Conservation (phyloP, 2,113 vertebrate species). For the Phalacrocorax aristotelis region DNA sequence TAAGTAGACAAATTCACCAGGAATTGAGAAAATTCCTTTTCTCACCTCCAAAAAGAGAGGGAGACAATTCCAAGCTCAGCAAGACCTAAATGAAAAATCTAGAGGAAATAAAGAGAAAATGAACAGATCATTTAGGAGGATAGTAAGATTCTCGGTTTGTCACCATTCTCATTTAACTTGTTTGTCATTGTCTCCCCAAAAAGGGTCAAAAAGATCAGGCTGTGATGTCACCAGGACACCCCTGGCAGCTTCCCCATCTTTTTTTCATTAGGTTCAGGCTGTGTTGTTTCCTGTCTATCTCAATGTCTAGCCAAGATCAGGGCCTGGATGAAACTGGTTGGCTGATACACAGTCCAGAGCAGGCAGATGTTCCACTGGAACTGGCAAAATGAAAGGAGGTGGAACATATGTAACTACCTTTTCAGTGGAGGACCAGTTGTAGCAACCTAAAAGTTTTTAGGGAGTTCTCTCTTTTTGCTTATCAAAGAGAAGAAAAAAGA, state of each 20-base stretch:
- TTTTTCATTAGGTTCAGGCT: neutral
- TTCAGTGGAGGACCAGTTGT: neutral
- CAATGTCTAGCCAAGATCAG: neutral
- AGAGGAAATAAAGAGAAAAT: neutral
- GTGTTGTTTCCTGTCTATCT: neutral
- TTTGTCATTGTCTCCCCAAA: neutral
- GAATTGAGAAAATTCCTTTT: neutral
- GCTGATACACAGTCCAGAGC: neutral
- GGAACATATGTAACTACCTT: neutral
- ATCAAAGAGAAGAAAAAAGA: neutral
- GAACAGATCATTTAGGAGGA: neutral
- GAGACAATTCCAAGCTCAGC: neutral
- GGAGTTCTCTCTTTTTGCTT: neutral
- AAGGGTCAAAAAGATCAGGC: neutral
- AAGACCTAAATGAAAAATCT: neutral
- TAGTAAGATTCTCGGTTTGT: neutral
- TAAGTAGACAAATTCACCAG: neutral
- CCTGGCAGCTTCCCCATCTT: neutral
- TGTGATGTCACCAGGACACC: neutral
- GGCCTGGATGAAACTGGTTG: neutral
- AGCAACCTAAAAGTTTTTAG: neutral
- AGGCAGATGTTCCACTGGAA: neutral
- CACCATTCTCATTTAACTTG: neutral
- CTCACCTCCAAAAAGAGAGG: neutral
- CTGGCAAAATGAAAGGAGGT: neutral